Percentiles rank a stretch among this genome's conserved stretches.
phyloP scores from a whole-genome alignment of 1,140 invertebrate species.

The Batillaria attramentaria region DNA sequence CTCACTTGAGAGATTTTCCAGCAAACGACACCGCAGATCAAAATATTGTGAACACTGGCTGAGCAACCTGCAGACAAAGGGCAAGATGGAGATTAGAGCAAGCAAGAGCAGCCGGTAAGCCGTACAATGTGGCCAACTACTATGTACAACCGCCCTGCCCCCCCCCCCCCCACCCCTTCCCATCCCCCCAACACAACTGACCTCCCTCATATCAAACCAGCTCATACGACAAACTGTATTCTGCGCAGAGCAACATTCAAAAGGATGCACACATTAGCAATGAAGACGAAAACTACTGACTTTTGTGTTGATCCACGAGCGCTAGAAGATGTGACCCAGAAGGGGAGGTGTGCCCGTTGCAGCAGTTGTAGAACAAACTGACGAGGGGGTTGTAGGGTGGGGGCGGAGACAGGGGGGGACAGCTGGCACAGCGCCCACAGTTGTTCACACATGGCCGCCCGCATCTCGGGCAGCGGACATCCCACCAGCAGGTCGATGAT shows the following conservation, averaged over 20 bases:
- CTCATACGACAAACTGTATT: not conserved
- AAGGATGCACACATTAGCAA: not conserved
- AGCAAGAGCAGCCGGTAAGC: too few relatives aligned
- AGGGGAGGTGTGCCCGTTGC: slow-evolving; percentile 74
- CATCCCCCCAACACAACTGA: not conserved
- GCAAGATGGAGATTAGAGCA: not conserved
- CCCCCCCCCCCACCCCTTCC: not conserved
- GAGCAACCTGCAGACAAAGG: slow-evolving; percentile 64
- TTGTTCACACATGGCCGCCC: slow-evolving; percentile 72
- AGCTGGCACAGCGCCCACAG: slow-evolving; percentile 71
- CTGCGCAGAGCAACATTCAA: not conserved
- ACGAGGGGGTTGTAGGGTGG: slow-evolving; percentile 59
- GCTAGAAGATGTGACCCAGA: slow-evolving; percentile 74
- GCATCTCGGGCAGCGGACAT: slow-evolving; percentile 71
- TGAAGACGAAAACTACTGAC: slow-evolving; percentile 51
- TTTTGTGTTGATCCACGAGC: slow-evolving; percentile 73
- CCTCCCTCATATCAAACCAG: not conserved
- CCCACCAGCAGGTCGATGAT: slow-evolving; percentile 75
- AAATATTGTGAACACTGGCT: slow-evolving; percentile 75
- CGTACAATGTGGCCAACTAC: not conserved
- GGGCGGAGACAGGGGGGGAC: slow-evolving; percentile 29
- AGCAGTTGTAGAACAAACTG: slow-evolving; percentile 72
- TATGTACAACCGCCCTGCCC: not conserved
- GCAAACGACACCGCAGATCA: slow-evolving; percentile 72
- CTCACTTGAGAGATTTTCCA: slow-evolving; percentile 70